phyloP scores from a whole-genome alignment of 2,888 invertebrate species.

The Creontiades dilutus region DNA sequence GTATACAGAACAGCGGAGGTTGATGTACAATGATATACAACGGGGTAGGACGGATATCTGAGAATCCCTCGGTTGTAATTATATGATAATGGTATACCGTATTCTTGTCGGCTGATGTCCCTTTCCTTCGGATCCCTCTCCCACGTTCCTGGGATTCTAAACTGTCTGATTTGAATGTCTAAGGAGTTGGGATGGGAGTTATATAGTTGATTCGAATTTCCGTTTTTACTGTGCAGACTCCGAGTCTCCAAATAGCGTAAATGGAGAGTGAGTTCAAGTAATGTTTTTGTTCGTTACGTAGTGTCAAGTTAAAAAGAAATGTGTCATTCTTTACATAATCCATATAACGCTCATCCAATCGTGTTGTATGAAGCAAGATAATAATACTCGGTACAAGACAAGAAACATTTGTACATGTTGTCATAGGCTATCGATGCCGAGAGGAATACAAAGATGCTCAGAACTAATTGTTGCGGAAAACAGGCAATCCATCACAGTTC shows the following conservation, averaged over 20 bases:
- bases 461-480: no score
- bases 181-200: slow-evolving; percentile 4
- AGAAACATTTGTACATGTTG: no score
- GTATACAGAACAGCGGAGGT: not conserved
- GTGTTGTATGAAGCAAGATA: no score
- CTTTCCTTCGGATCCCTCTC: not conserved
- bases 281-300: not conserved
- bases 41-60: slow-evolving; percentile 24
- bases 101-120: slow-evolving; percentile 22
- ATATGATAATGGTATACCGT: slow-evolving; percentile 32
- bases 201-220: not conserved
- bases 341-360: no score
- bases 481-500: no score
- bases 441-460: no score
- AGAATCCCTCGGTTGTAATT: slow-evolving; percentile 19
- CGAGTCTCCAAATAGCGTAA: not conserved
- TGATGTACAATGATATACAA: slow-evolving; percentile 22
- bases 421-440: no score
- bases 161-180: slow-evolving; percentile 27
- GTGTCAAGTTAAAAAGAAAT: no score
- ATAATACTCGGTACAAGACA: no score
- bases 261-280: not conserved
- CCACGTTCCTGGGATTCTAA: not conserved
- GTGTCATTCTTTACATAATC: no score
- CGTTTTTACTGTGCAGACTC: not conserved